Evolutionary conservation across 2,888 invertebrate genomes (phyloP).

Genomic region (Cephus nigrinus): DNA sequence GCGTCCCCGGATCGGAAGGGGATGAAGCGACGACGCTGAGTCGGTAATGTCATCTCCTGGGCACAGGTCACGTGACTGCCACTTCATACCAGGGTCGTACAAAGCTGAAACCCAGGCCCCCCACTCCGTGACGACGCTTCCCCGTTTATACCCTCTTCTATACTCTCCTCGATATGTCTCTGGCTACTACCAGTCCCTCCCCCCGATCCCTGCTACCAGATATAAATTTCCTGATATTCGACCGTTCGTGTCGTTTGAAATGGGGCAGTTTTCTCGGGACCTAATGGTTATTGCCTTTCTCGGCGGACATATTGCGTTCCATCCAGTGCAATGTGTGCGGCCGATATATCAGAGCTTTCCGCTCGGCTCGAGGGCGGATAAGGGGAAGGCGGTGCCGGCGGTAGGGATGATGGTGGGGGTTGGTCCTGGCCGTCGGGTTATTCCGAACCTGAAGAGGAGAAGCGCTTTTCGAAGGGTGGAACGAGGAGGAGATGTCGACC

Average conservation of each 20-base stretch:
- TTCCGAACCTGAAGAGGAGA: background rate
- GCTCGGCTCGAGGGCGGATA: conserved; percentile 31
- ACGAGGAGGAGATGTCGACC: conserved; percentile 41
- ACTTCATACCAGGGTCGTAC: conserved; percentile 42
- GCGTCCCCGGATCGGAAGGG: background rate
- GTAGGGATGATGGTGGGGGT: conserved; percentile 25
- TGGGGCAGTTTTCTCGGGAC: conserved; percentile 73
- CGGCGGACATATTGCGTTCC: conserved; percentile 73
- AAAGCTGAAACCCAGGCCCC: conserved; percentile 29
- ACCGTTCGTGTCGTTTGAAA: conserved; percentile 72
- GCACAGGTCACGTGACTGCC: conserved; percentile 37
- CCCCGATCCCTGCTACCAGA: conserved; percentile 50
- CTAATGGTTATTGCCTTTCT: conserved; percentile 74
- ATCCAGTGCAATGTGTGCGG: conserved; percentile 72
- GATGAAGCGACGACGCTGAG: conserved; percentile 13
- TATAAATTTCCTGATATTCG: conserved; percentile 73
- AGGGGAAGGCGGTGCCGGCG: conserved; percentile 20
- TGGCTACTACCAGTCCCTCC: conserved; percentile 20
- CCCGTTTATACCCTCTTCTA: conserved; percentile 45
- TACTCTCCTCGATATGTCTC: conserved; percentile 41
- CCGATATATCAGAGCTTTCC: conserved; percentile 69
- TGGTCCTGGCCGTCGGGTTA: background rate
- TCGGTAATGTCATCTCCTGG: conserved; percentile 20
- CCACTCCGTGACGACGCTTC: conserved; percentile 4
- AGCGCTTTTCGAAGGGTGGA: conserved; percentile 5